phyloP scores from a whole-genome alignment of 1,140 invertebrate species.

The Belonocnema kinseyi region DNA sequence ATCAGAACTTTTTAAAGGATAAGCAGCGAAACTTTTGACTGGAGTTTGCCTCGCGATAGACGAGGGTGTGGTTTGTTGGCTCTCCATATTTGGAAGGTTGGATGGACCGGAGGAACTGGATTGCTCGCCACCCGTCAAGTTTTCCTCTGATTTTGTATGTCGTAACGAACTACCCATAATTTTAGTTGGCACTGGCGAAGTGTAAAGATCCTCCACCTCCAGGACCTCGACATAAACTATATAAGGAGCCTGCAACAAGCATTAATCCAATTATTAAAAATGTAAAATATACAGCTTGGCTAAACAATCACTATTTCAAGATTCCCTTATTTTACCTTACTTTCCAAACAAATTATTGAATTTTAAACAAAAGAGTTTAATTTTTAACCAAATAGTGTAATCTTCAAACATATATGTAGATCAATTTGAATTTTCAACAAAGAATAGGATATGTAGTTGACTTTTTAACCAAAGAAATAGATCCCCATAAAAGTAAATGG shows the following conservation, averaged over 20 bases:
- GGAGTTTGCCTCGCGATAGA: slow-evolving; percentile 66
- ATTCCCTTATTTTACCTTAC: too few relatives aligned
- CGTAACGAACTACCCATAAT: slow-evolving; percentile 86
- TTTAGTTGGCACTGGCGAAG: slow-evolving; percentile 86
- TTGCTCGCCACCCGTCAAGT: slow-evolving; percentile 79
- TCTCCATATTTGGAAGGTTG: slow-evolving; percentile 57
- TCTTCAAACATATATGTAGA: too few relatives aligned
- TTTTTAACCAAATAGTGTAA: too few relatives aligned
- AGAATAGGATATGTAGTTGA: too few relatives aligned
- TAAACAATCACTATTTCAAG: too few relatives aligned
- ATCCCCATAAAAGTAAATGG: too few relatives aligned
- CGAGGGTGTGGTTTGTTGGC: slow-evolving; percentile 56
- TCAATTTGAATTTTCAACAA: too few relatives aligned
- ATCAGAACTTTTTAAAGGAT: slow-evolving; percentile 62
- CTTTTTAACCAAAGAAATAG: too few relatives aligned
- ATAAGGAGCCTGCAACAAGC: slow-evolving; percentile 89
- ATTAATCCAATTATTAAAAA: neutral
- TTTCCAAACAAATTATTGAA: too few relatives aligned
- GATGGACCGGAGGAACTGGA: slow-evolving; percentile 65
- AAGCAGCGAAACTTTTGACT: slow-evolving; percentile 59
- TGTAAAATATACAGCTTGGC: too few relatives aligned
- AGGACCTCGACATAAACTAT: slow-evolving; percentile 98
- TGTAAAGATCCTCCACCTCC: slow-evolving; percentile 91
- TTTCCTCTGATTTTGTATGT: slow-evolving; percentile 96
- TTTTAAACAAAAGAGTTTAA: too few relatives aligned